Conservation (phyloP, 2,113 vertebrate species). For the Oxyura jamaicensis region DNA sequence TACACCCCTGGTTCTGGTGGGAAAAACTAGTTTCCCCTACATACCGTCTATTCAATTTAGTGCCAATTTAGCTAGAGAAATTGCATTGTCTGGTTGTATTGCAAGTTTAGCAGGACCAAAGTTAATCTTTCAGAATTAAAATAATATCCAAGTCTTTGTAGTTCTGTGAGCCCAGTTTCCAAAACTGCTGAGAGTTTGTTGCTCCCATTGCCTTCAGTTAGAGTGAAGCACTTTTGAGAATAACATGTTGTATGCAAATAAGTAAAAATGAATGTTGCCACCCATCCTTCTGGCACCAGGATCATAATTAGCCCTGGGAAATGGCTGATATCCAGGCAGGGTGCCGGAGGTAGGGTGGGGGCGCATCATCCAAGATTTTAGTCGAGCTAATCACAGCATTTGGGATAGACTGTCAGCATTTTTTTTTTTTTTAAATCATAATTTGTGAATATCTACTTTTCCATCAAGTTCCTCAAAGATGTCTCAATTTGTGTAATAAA, state of each 20-base stretch:
- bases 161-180: not conserved
- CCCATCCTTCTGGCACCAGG: conserved; percentile 38
- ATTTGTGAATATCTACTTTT: not conserved
- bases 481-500: not conserved
- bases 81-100: not conserved
- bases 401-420: not conserved
- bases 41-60: not conserved
- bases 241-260: conserved; percentile 41
- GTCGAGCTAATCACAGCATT: not conserved
- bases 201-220: conserved; percentile 7
- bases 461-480: not conserved
- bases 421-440: not conserved
- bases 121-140: not conserved
- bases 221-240: not conserved
- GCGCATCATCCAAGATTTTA: not conserved
- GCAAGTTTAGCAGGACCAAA: not conserved
- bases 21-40: not conserved
- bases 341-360: not conserved
- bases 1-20: not conserved
- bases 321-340: not conserved
- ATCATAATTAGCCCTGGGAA: not conserved
- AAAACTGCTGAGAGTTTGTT: conserved; percentile 24
- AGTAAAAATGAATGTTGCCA: not conserved
- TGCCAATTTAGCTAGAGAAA: not conserved
- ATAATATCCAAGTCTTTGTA: not conserved